These are phyloP conservation scores for Conops quadrifasciatus DNA, from an alignment of 2,888 invertebrate genomes.

Conservation along the genomic window DNA sequence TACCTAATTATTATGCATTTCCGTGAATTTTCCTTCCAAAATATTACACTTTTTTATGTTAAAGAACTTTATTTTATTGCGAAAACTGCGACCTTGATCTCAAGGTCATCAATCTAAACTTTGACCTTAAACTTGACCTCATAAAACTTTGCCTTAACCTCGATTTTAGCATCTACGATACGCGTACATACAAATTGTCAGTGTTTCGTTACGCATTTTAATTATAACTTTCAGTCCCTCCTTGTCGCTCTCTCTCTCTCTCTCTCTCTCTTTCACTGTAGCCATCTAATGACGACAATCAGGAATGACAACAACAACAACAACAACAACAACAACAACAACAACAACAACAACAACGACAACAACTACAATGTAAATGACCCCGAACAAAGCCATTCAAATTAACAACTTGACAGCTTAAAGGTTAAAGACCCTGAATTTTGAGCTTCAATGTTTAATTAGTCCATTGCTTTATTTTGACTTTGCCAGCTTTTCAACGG, in stretches of 20 bases:
- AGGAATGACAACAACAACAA: background rate
- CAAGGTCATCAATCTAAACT: too few relatives aligned
- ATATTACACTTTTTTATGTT: too few relatives aligned
- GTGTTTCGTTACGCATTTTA: slow-evolving; percentile 20
- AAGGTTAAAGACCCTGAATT: too few relatives aligned
- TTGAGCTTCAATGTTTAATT: background rate
- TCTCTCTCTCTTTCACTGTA: too few relatives aligned
- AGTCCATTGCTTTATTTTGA: too few relatives aligned
- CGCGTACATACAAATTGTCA: too few relatives aligned
- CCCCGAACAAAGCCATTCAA: background rate
- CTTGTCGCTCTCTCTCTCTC: too few relatives aligned
- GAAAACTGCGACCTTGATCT: background rate
- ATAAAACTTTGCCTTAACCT: slow-evolving; percentile 52
- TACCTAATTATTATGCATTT: too few relatives aligned
- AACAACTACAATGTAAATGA: background rate
- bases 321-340: slow-evolving; percentile 26
- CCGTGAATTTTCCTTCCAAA: too few relatives aligned
- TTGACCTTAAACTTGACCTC: slow-evolving; percentile 38
- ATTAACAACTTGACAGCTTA: background rate
- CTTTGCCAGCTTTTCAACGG: too few relatives aligned
- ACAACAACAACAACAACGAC: slow-evolving; percentile 11
- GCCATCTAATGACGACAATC: background rate
- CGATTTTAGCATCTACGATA: slow-evolving; percentile 29
- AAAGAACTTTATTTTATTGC: background rate
- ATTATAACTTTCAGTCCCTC: background rate